Conservation (phyloP, 2,797 vertebrate genomes). For the Enteromius afrohamiltoni region DNA sequence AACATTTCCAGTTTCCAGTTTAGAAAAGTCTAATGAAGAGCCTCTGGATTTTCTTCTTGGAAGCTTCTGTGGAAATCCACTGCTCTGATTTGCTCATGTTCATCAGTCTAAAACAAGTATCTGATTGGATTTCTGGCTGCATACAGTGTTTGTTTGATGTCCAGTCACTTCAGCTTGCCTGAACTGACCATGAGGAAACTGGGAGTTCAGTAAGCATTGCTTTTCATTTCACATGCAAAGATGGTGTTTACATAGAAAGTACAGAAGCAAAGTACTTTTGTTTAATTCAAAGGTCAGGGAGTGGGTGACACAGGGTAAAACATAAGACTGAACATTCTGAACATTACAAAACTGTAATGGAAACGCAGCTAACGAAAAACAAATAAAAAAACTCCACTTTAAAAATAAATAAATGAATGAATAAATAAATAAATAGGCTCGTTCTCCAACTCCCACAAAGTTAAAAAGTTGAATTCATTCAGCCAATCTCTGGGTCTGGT, state of each 20-base stretch:
- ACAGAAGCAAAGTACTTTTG: not conserved
- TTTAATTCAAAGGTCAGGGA: not conserved
- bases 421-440: too few relatives aligned
- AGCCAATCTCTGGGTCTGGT: too few relatives aligned
- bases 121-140: not conserved
- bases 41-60: not conserved
- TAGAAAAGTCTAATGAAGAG: not conserved
- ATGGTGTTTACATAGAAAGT: slow-evolving; percentile 9
- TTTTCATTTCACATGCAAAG: slow-evolving; percentile 28
- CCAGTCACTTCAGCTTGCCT: not conserved
- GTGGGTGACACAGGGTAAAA: not conserved
- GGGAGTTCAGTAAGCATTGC: not conserved
- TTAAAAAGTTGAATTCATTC: too few relatives aligned
- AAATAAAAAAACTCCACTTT: too few relatives aligned
- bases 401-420: too few relatives aligned
- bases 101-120: not conserved
- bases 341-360: too few relatives aligned
- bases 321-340: too few relatives aligned
- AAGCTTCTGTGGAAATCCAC: not conserved
- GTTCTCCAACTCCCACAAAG: too few relatives aligned
- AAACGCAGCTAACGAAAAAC: too few relatives aligned
- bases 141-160: not conserved
- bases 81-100: not conserved
- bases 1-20: not conserved
- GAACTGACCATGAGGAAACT: not conserved